phyloP scores from a whole-genome alignment of 2,113 vertebrate genomes.

The Heloderma charlesbogerti region DNA sequence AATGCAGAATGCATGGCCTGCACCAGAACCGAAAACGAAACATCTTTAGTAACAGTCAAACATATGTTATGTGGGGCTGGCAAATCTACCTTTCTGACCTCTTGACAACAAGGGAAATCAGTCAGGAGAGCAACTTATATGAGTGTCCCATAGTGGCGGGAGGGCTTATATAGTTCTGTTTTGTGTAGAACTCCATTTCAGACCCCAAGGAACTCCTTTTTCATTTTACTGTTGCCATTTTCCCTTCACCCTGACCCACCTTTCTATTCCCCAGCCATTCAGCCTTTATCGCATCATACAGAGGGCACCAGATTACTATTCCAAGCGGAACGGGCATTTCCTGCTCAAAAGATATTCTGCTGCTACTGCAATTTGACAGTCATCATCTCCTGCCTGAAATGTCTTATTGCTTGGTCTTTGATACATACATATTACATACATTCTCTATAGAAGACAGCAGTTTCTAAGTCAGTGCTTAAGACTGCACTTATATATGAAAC shows the following conservation, averaged over 20 bases:
- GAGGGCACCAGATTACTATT: conserved; percentile 62
- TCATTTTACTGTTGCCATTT: conserved; percentile 73
- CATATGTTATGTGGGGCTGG: conserved; percentile 54
- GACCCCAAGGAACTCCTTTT: conserved; percentile 72
- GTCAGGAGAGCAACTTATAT: conserved; percentile 49
- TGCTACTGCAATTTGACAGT: conserved; percentile 34
- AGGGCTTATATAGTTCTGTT: conserved; percentile 48
- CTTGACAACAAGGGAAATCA: conserved; percentile 74
- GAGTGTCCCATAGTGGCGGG: conserved; percentile 37
- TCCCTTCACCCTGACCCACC: conserved; percentile 69
- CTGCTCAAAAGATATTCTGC: conserved; percentile 35
- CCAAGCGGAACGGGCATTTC: conserved; percentile 37
- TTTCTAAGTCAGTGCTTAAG: not conserved
- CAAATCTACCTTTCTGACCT: conserved; percentile 69
- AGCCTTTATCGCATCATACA: conserved; percentile 64
- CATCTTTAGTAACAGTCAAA: conserved; percentile 43
- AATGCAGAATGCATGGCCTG: not conserved
- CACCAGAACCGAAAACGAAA: not conserved
- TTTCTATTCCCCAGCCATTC: conserved; percentile 62
- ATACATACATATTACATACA: conserved; percentile 22
- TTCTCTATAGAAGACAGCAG: conserved; percentile 43
- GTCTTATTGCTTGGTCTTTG: conserved; percentile 26
- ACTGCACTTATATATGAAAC: not conserved
- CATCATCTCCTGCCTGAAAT: conserved; percentile 48
- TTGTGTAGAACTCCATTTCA: conserved; percentile 63